Evolutionary conservation across 1,140 invertebrate genomes (phyloP), one percentile per base, ranked within the genome.

Genomic region (Paracyclopina nana): DNA sequence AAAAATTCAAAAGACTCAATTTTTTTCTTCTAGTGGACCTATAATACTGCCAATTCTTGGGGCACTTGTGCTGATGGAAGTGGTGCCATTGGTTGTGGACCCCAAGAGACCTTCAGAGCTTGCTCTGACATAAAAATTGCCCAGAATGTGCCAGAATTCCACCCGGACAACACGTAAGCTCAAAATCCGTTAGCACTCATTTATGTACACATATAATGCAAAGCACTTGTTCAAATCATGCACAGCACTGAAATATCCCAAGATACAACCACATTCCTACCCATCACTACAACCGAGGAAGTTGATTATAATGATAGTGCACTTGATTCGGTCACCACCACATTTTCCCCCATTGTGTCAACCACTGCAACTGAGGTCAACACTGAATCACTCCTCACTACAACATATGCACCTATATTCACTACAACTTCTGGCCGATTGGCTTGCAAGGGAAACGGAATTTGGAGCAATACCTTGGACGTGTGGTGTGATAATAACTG

Each of bases 51-150:
- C 26, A 65, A 65, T 45, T 60, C 63, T 46, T 65, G 62, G 62
- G 64, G 63, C 6, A 51, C 51, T 11, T 65, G 63, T 44, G 44
- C 43, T 3, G 56, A 66, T 53, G 64, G 60, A 30, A 72, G 71
- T 30, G 77, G 73, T 28, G 73, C 72, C 1, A 74, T 84, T 1
- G 81, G 81, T 1, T 87, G 82, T 60, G 83, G 83, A 0, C 76
- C 77, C 0, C 82, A 87, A 62, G 82, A 87, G 60, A 80, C 85
- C 59, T 90, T 88, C 60, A 70, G 83, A 6, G 77, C 79, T 0
- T 88, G 84, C 57, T 76, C 83, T 0, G 84, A 88, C 58, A 75
- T 88, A 9, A 66, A 72, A 1, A 78, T 90, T 38, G 34, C n/a
- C n/a, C 14, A 38, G n/a, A 38, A n/a, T 20, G 20, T n/a, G 14